These are phyloP conservation scores for Python bivittatus DNA, from an alignment of 2,113 vertebrate species.

Conservation along the genomic window DNA sequence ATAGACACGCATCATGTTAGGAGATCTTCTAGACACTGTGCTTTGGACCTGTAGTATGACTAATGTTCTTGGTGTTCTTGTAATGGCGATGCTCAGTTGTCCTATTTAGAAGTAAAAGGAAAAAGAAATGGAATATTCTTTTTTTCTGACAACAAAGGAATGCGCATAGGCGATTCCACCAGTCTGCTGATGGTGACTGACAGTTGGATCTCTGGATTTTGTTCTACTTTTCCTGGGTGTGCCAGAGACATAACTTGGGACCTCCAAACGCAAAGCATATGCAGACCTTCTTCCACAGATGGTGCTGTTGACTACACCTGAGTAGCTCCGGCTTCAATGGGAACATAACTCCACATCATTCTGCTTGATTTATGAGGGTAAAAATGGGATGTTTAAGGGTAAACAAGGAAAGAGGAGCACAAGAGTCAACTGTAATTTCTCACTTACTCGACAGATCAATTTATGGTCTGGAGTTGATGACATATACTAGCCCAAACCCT, in stretches of 20 bases:
- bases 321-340: neutral
- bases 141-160: neutral
- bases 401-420: neutral
- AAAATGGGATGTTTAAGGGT: neutral
- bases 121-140: no score
- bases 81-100: neutral
- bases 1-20: neutral
- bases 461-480: neutral
- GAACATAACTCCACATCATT: neutral
- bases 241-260: neutral
- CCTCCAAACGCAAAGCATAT: neutral
- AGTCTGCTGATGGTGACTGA: neutral
- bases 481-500: neutral
- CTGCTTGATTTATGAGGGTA: neutral
- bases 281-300: neutral
- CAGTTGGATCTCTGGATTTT: neutral
- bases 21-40: neutral
- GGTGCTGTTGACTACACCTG: neutral
- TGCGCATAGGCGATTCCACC: neutral
- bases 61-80: neutral
- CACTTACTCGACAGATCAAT: neutral
- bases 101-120: neutral
- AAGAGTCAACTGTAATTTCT: neutral
- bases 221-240: neutral
- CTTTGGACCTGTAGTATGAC: neutral